phyloP scores from a whole-genome alignment of 2,113 vertebrate genomes.

The Sminthopsis crassicaudata region DNA sequence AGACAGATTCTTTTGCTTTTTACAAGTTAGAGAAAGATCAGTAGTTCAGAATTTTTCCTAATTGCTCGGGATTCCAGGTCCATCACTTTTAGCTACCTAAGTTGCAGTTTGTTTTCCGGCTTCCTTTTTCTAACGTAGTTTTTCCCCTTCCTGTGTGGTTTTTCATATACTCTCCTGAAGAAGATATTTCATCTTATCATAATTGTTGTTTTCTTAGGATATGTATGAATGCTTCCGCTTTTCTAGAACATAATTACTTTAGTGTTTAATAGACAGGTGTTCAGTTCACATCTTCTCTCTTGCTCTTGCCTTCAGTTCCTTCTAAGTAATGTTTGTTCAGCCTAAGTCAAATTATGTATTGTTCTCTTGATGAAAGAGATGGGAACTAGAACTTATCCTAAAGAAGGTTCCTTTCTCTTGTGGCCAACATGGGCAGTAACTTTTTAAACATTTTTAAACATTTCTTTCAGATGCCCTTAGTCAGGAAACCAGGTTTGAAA shows the following conservation, averaged over 20 bases:
- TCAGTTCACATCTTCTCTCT: neutral
- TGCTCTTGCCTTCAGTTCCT: neutral
- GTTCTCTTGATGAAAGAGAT: neutral
- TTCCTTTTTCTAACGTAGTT: neutral
- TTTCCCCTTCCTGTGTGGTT: neutral
- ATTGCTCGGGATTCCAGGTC: neutral
- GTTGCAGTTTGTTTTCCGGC: neutral
- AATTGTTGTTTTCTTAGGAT: neutral
- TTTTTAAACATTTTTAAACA: neutral
- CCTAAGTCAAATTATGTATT: neutral
- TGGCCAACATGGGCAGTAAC: neutral
- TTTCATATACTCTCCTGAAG: neutral
- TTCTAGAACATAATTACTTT: neutral
- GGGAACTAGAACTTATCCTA: neutral
- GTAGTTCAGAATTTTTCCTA: neutral
- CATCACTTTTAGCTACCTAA: neutral
- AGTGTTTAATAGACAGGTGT: neutral
- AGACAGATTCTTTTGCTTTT: neutral
- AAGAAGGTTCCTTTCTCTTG: neutral
- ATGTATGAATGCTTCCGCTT: neutral
- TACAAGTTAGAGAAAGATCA: neutral
- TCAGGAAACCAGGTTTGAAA: neutral
- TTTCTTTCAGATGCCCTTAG: neutral
- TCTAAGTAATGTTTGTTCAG: neutral
- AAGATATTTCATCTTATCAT: neutral